Conservation (phyloP, 2,888 invertebrate genomes). For the Aphodius granarius region DNA sequence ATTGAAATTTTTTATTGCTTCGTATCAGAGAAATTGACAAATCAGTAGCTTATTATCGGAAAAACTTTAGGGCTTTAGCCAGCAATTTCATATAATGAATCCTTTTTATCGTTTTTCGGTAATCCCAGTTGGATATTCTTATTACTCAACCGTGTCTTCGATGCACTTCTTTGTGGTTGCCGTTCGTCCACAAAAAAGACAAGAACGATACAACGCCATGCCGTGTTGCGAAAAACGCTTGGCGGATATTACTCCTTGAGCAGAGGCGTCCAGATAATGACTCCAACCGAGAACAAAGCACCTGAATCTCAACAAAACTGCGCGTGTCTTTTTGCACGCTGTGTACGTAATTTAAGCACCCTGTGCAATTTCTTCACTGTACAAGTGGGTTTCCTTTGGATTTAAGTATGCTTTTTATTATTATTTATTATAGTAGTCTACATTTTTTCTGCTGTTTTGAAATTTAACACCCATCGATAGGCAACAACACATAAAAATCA, state of each 20-base stretch:
- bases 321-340: neutral
- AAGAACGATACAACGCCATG: neutral
- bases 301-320: neutral
- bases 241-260: slow-evolving; percentile 4
- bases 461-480: too few species aligned
- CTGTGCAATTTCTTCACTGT: neutral
- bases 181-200: slow-evolving; percentile 1
- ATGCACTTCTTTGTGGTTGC: slow-evolving; percentile 1
- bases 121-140: neutral
- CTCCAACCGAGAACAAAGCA: slow-evolving; percentile 14
- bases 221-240: neutral
- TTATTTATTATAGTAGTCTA: too few species aligned
- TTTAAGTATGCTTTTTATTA: neutral
- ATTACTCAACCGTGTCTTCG: slow-evolving; percentile 2
- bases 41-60: too few species aligned
- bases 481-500: too few species aligned
- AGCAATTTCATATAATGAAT: too few species aligned
- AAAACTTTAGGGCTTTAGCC: too few species aligned
- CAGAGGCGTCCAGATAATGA: slow-evolving; percentile 12
- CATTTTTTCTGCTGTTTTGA: neutral
- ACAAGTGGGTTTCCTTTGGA: neutral
- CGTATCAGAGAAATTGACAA: too few species aligned
- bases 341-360: slow-evolving; percentile 1
- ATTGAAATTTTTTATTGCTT: too few species aligned
- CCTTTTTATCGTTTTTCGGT: neutral